These are phyloP conservation scores for Cricetomys ansorgei DNA, from an alignment of 2,113 vertebrate species.

Conservation along the genomic window DNA sequence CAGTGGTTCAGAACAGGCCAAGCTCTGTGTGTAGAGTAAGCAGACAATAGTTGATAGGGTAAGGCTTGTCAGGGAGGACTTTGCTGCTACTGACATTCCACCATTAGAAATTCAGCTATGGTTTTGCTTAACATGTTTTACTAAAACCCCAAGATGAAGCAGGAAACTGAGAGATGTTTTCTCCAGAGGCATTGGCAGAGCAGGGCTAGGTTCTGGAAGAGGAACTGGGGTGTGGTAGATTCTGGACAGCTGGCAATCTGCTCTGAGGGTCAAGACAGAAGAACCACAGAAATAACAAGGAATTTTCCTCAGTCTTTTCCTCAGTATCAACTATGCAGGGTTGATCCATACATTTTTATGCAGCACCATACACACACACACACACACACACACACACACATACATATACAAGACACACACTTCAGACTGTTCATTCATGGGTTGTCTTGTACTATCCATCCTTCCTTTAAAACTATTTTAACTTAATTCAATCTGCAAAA, in stretches of 20 bases:
- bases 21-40: neutral
- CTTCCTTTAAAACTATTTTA: neutral
- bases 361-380: neutral
- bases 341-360: too few relatives aligned
- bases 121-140: neutral
- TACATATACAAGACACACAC: too few relatives aligned
- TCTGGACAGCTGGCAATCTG: neutral
- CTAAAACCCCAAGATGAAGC: neutral
- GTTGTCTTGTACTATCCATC: neutral
- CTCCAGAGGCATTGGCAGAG: neutral
- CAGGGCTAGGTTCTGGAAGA: neutral
- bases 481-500: neutral
- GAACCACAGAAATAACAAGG: accelerated
- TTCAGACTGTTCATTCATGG: neutral
- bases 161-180: neutral
- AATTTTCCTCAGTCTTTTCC: accelerated
- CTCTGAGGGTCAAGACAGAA: neutral
- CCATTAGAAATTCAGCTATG: neutral
- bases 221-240: neutral
- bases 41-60: accelerated
- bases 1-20: neutral
- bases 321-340: too few relatives aligned
- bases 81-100: neutral
- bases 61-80: neutral
- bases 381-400: neutral